phyloP scores from a whole-genome alignment of 1,140 invertebrate genomes.

The Hycleus phaleratus region DNA sequence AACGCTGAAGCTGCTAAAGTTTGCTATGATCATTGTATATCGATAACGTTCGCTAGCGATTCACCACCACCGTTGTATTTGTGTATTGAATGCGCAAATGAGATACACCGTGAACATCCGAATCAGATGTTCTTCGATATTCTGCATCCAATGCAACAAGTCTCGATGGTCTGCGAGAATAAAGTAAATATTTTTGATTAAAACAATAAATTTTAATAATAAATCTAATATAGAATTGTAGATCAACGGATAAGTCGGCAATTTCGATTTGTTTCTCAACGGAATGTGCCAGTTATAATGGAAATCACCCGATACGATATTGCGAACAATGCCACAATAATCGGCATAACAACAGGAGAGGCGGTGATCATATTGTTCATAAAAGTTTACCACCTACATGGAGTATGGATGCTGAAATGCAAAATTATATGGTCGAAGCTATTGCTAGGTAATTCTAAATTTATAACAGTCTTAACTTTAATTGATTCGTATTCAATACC shows the following conservation, averaged over 20 bases:
- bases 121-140: constrained; percentile 87
- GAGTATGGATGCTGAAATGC: constrained; percentile 81
- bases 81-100: constrained; percentile 93
- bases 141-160: constrained; percentile 88
- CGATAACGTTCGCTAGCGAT: constrained; percentile 72
- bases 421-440: constrained; percentile 92
- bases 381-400: constrained; percentile 76
- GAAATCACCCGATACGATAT: constrained; percentile 90
- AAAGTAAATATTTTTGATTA: constrained; percentile 56
- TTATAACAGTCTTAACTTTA: too few species aligned
- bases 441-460: constrained; percentile 68
- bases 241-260: constrained; percentile 85
- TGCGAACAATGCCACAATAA: constrained; percentile 86
- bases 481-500: not conserved
- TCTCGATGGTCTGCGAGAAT: constrained; percentile 92
- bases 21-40: constrained; percentile 80
- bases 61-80: constrained; percentile 90
- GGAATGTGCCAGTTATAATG: constrained; percentile 94
- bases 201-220: not conserved
- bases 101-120: constrained; percentile 73
- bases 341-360: constrained; percentile 76
- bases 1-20: constrained; percentile 86
- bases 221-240: constrained; percentile 68
- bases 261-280: constrained; percentile 94
- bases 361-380: constrained; percentile 86